Percentiles rank a stretch among this genome's conserved stretches.
Evolutionary conservation across 2,888 invertebrate species (phyloP).

Genomic region (Galerucella pusilla): DNA sequence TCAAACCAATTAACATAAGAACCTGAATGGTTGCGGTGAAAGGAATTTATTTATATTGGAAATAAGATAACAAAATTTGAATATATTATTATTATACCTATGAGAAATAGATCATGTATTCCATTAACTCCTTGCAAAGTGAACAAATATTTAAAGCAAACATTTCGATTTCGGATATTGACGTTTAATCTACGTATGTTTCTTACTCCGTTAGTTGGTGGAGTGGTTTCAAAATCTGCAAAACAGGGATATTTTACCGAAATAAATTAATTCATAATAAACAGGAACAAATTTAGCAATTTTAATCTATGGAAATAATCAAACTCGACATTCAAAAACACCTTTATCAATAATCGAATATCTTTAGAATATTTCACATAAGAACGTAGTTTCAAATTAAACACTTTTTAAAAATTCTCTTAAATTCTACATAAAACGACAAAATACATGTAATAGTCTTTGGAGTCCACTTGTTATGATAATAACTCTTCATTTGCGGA

Average conservation of each 20-base stretch:
- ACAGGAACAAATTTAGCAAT: too few species aligned
- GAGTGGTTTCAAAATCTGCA: too few species aligned
- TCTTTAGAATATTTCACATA: background rate
- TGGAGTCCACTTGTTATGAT: slow-evolving; percentile 32
- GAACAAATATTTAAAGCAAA: background rate
- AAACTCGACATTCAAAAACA: too few species aligned
- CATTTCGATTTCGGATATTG: background rate
- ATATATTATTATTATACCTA: background rate
- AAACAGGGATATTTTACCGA: too few species aligned
- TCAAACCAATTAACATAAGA: background rate
- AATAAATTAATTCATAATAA: too few species aligned
- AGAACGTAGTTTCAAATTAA: background rate
- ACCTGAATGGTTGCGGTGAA: background rate
- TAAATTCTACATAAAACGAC: slow-evolving; percentile 15
- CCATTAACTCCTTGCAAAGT: background rate
- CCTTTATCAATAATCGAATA: too few species aligned
- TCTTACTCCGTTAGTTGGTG: background rate
- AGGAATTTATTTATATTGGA: background rate
- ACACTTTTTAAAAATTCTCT: background rate
- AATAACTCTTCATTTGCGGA: slow-evolving; percentile 34
- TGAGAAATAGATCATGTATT: background rate
- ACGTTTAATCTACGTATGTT: background rate
- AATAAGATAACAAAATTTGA: slow-evolving; percentile 5
- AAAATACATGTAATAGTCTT: slow-evolving; percentile 24
- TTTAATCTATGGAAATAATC: too few species aligned